phyloP scores from a whole-genome alignment of 1,140 invertebrate species.

The Rhysida immarginata region DNA sequence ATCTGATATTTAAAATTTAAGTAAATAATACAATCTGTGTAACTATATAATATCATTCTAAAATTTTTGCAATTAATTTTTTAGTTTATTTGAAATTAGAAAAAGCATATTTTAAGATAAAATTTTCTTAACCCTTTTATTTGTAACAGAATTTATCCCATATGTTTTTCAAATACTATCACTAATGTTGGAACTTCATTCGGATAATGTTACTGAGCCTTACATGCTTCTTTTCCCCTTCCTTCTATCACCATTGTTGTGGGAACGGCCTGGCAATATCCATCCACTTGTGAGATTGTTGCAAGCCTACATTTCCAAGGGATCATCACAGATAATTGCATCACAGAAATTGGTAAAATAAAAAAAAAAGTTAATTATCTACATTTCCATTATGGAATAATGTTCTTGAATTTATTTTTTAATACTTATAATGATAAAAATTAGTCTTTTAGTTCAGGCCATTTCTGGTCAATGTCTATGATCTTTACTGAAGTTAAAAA shows the following conservation, averaged over 20 bases:
- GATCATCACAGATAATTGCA: slow-evolving; percentile 51
- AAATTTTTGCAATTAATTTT: no score
- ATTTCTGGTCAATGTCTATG: no score
- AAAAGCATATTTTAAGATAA: no score
- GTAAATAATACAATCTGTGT: no score
- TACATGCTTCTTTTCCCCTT: slow-evolving; percentile 82
- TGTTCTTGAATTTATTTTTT: not conserved
- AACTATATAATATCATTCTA: no score
- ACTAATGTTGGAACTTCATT: slow-evolving; percentile 68
- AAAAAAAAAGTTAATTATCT: no score
- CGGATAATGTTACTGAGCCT: slow-evolving; percentile 46
- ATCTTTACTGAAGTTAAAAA: no score
- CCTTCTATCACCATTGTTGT: slow-evolving; percentile 69
- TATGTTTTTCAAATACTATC: slow-evolving; percentile 96
- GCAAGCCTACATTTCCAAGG: slow-evolving; percentile 63
- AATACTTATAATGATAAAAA: not conserved
- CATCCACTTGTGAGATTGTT: slow-evolving; percentile 76
- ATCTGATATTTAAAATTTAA: no score
- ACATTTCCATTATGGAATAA: no score
- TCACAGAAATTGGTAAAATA: slow-evolving; percentile 45
- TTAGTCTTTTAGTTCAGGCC: not conserved
- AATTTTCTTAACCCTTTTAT: not conserved
- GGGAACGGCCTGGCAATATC: slow-evolving; percentile 83
- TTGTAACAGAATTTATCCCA: slow-evolving; percentile 78
- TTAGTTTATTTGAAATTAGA: no score